Base-by-base conservation (phyloP, 2,113 vertebrate species). In the Vidua macroura region DNA sequence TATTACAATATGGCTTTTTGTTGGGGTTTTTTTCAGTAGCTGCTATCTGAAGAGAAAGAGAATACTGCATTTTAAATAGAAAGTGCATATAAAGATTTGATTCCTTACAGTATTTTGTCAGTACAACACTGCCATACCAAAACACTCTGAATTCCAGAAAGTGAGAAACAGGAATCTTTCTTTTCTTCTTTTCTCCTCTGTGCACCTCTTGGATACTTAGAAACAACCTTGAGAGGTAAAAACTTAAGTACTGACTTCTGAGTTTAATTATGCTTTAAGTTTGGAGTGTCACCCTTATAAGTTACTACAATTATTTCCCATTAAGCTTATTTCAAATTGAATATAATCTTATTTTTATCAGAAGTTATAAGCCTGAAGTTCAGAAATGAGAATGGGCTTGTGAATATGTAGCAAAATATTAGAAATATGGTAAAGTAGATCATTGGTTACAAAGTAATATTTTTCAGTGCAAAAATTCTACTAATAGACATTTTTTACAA, bases 41-140 rank as follows among this genome's bases (percentile, higher is more conserved):
- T 81, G 10, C 53, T 85, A 4, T 74, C 53, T 59, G 53, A 84
- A 48, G n/a, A 83, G 79, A 91, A 85, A 91, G 88, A 73, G 86
- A 83, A 82, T 88, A 83, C 51, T 86, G 64, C 76, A 92, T 94
- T 96, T 76, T 86, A 93, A 92, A 91, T 87, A 90, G 59, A 18
- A 83, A 64, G 31, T 23, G n/a, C 15, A 7, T 83, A 48, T 67
- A 86, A 86, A 72, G 79, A 86, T 96, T 86, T 67, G 79, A 84
- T 78, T 58, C 92, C 44, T 81, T 82, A 39, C 28, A 33, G 17
- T 84, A 73, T 86, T 92, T 93, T 94, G 53, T 90, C 80, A 88
- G 88, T 56, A 44, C 41, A 72, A 18, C 51, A 62, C 46, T 59
- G 68, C 30, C 66, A 12, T 79, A 63, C 49, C 18, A 73, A 59